Conservation (phyloP, 2,888 invertebrate genomes). For the Sminthurinus aureus region DNA sequence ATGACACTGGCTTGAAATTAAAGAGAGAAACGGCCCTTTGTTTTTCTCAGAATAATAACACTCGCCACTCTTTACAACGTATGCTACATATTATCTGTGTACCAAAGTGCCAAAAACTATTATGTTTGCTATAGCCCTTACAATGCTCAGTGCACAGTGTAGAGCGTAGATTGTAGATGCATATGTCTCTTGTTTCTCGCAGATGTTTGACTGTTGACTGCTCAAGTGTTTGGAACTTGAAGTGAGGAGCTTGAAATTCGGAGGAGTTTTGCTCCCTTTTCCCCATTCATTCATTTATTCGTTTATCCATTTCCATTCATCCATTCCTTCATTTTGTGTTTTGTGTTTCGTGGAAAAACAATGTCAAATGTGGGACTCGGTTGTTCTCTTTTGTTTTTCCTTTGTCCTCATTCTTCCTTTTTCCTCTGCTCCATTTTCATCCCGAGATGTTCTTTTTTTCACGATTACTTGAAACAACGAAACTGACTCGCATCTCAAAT, state of each 20-base stretch:
- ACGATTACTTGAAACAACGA: too few relatives aligned
- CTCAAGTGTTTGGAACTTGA: neutral
- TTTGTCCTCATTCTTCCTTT: neutral
- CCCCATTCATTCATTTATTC: neutral
- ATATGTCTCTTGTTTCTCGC: neutral
- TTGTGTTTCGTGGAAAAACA: constrained; percentile 15
- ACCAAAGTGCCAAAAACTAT: too few relatives aligned
- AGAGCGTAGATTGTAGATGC: neutral
- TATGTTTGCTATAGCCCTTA: too few relatives aligned
- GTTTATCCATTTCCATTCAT: too few relatives aligned
- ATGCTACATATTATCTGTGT: too few relatives aligned
- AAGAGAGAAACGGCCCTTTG: constrained; percentile 18
- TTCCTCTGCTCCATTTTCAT: neutral
- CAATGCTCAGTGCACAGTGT: neutral
- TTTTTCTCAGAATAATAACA: constrained; percentile 14
- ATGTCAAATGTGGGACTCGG: neutral
- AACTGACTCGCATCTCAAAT: too few relatives aligned
- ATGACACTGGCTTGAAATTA: constrained; percentile 6
- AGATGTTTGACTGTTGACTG: constrained; percentile 12
- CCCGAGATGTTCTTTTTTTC: too few relatives aligned
- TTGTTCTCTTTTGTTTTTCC: neutral
- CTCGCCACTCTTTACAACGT: too few relatives aligned
- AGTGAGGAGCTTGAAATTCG: neutral
- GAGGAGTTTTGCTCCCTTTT: too few relatives aligned
- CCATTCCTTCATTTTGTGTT: neutral